Evolutionary conservation across 2,797 vertebrate species (phyloP), one percentile per base, ranked within the genome.

Genomic region (Florisuga fusca): DNA sequence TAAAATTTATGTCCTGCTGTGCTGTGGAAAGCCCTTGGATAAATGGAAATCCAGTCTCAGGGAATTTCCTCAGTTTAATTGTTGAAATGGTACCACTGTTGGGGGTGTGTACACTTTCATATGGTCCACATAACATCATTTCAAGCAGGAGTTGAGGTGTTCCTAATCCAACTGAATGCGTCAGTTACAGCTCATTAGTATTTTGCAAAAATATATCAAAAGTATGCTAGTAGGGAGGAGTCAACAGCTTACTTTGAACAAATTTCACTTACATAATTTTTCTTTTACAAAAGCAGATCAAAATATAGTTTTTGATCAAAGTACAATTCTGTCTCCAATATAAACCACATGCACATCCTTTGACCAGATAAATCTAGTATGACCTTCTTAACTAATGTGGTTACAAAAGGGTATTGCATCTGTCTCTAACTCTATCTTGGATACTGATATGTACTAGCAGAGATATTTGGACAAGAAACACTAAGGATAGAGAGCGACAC

Each of bases 231-330:
- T 25, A 63, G 15, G 29, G 78, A 63, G 17, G 36, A 75, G 20
- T 75, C n/a, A 68, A 89, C 26, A 81, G 12, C 19, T 89, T 68
- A 55, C 53, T 87, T 85, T 62, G 69, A 94, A 43, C 9, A 77
- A 46, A 10, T 61, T 83, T 87, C 21, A 82, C 33, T 62, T 71
- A 10, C 7, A 33, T 22, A 16, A n/a, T 27, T 59, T 67, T 71
- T 69, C 22, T 61, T 85, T 72, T 62, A 58, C 8, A 78, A 87
- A 89, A 85, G 0, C 10, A 81, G 29, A 58, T 81, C 31, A 85
- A 92, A 89, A 68, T 19, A 29, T 2, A 58, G 2, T 4, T 89
- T 79, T 85, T 87, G 22, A 80, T 85, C 29, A 62, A 85, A 91
- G 9, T 18, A 11, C 33, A 25, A 12, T 61, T 6, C 11, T 43